Evolutionary conservation across 2,797 vertebrate genomes (phyloP), one percentile per base, ranked within the genome.

Genomic region (Nannoperca obscura): DNA sequence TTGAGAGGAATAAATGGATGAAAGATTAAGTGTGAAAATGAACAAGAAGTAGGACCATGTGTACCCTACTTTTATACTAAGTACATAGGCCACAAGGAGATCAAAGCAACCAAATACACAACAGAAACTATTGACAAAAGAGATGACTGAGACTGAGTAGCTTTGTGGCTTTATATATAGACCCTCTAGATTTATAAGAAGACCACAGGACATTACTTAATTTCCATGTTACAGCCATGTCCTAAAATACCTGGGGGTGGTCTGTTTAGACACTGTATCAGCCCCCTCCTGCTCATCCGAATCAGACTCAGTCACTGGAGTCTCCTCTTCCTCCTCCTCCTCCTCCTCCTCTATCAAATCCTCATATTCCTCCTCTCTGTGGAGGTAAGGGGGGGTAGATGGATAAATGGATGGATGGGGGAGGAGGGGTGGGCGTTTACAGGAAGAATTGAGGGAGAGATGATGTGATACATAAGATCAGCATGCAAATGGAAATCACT

Each of bases 361-460:
- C 88, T 94, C 89, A 91, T 71, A 85, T 80, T 92, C 93, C 90
- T 95, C 94, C 87, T 94, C 92, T 91, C 94, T 95, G 89, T 24
- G 15, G 85, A 86, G 55, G 84, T 22, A 50, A 34, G 38, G 61
- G 13, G 32, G 53, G 22, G 2, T 49, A 46, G 17, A 71, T 6
- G 47, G 47, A 71, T 47, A 76, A 40, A 73, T 42, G 59, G 24
- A 78, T 0, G 66, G 57, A 76, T 27, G 60, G 80, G 55, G 24
- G 71, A 53, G 77, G 38, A 3, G 11, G 38, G 38, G 24, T 27
- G 38, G 38, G 10, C 10, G 69, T 80, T 84, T 27, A 17, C 64
- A 40, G 71, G 50, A 68, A 47, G 66, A 62, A 59, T 59, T 15
- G 63, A 77, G 50, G 73, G 63, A 87, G 65, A 90, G 38, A 87